These are phyloP conservation scores for Syrrhaptes paradoxus DNA, from an alignment of 2,113 vertebrate genomes.

Conservation along the genomic window DNA sequence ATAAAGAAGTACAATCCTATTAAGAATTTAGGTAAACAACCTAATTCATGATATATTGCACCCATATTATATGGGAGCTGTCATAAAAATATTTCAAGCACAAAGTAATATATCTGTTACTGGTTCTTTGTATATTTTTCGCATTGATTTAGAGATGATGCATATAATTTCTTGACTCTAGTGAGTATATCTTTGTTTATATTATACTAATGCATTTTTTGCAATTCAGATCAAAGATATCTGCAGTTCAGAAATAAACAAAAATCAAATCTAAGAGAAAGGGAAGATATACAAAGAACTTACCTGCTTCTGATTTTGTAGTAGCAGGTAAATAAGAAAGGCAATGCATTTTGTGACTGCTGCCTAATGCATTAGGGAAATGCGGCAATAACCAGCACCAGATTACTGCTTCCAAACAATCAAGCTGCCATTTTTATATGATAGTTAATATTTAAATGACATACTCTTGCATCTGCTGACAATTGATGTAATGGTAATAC, in stretches of 20 bases:
- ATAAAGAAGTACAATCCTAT: conserved; percentile 23
- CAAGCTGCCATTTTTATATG: conserved; percentile 94
- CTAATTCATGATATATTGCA: not conserved
- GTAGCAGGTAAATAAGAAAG: conserved; percentile 31
- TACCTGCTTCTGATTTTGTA: not conserved
- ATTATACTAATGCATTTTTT: conserved; percentile 42
- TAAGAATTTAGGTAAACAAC: conserved; percentile 31
- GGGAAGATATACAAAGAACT: conserved; percentile 33
- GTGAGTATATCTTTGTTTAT: conserved; percentile 50
- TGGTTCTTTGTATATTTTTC: conserved; percentile 38
- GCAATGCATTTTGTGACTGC: conserved; percentile 51
- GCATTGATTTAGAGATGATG: conserved; percentile 47
- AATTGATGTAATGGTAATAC: conserved; percentile 88
- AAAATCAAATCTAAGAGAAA: conserved; percentile 52
- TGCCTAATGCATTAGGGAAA: conserved; percentile 72
- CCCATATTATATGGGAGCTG: not conserved
- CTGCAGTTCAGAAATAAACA: conserved; percentile 48
- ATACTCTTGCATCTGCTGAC: conserved; percentile 85
- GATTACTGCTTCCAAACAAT: conserved; percentile 87
- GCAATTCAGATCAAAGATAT: conserved; percentile 56
- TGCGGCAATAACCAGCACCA: conserved; percentile 69
- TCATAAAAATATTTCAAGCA: conserved; percentile 53
- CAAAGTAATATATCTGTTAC: conserved; percentile 29
- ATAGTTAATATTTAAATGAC: conserved; percentile 93
- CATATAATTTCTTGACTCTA: conserved; percentile 58